Conservation (phyloP, 2,797 vertebrate genomes). For the Podarcis lilfordi region DNA sequence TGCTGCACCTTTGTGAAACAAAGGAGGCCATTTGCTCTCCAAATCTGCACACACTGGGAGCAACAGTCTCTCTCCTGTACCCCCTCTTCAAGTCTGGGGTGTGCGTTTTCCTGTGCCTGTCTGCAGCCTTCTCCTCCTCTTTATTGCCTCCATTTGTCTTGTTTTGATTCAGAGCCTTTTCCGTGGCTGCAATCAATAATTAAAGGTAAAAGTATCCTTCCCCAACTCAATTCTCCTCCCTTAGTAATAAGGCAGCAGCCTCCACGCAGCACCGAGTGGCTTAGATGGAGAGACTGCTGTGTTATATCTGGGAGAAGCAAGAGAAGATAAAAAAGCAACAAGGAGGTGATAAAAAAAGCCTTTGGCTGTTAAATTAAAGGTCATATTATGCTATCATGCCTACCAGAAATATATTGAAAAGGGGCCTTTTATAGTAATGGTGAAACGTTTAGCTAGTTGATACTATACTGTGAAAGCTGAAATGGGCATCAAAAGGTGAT, state of each 20-base stretch:
- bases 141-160: not conserved
- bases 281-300: conserved; percentile 36
- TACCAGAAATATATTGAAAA: conserved; percentile 35
- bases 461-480: conserved; percentile 51
- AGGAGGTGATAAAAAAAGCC: conserved; percentile 67
- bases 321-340: conserved; percentile 69
- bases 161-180: conserved; percentile 50
- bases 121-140: not conserved
- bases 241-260: conserved; percentile 12
- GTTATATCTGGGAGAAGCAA: conserved; percentile 58
- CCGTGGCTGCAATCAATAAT: conserved; percentile 56
- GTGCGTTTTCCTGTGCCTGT: no score
- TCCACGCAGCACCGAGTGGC: conserved; percentile 1
- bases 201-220: conserved; percentile 49
- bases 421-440: conserved; percentile 50
- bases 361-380: conserved; percentile 71
- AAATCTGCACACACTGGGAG: not conserved
- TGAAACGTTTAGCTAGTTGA: conserved; percentile 57
- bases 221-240: conserved; percentile 21
- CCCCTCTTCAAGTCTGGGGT: not conserved
- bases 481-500: conserved; percentile 50
- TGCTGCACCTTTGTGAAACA: not conserved
- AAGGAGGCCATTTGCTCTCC: not conserved
- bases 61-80: not conserved
- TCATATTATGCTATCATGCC: conserved; percentile 54